Base-by-base conservation (phyloP, 1,140 invertebrate species). In the Leptopilina clavipes region DNA sequence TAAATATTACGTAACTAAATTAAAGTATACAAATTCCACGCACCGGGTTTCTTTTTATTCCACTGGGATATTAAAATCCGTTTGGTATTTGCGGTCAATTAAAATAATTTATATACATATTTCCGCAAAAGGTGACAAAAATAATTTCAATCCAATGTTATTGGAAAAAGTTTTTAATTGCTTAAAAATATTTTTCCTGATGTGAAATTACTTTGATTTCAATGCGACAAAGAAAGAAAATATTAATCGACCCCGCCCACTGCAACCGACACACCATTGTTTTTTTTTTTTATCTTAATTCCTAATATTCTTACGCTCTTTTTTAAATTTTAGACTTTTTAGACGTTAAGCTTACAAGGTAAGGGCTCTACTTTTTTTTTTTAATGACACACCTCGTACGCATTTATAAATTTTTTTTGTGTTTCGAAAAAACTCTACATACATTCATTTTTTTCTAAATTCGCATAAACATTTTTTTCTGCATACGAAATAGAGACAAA, bases 1-100 rank as follows among this genome's bases (percentile, higher is more conserved):
- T 90, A 89, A 90, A 89, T 90, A 89, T 81, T 85, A 87, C 81
- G 81, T 74, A 85, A 85, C 85, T 86, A 88, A 86, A 86, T 84
- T 83, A 40, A 83, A 74, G 74, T 78, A 79, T 65, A 65, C 59
- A 65, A 31, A n/a, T 65, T 65, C 19, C n/a, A n/a, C n/a, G n/a
- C 19, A 25, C 45, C 45, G 45, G 45, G 45, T 59, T 59, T 6
- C 25, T 12, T 52, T 52, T 45, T 45, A n/a, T 52, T 79, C 80
- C 82, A 78, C 81, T 76, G 75, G 79, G 79, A 75, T 78, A 82
- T 78, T 74, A 82, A 81, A 31, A 31, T 3, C 83, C 79, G 84
- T 85, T 85, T 86, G 82, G 83, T 81, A 82, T 87, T 85, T 83
- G 83, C 86, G 84, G 82, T 82, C 85, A 81, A 80, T 83, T 84